These are phyloP conservation scores for Nomada ferruginata DNA, from an alignment of 2,888 invertebrate species.

Conservation along the genomic window DNA sequence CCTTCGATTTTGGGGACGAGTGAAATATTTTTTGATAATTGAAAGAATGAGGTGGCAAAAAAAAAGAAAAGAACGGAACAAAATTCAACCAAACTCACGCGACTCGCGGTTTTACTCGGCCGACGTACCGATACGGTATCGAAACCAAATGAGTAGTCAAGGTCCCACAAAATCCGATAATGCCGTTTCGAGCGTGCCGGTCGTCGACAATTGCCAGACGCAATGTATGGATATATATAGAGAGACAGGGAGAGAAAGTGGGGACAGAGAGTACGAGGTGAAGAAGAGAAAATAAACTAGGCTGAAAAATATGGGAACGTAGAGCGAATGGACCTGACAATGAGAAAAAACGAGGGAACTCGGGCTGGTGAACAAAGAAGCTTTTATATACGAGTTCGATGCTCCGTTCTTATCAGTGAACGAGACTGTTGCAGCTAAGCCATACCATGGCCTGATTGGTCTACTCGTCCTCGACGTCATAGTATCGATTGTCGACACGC, in stretches of 20 bases:
- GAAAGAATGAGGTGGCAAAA: background rate
- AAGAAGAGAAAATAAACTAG: background rate
- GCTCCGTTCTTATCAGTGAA: constrained; percentile 79
- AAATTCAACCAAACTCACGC: constrained; percentile 34
- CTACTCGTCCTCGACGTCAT: constrained; percentile 56
- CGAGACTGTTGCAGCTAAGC: constrained; percentile 60
- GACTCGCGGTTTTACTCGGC: constrained; percentile 28
- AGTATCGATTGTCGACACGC: constrained; percentile 63
- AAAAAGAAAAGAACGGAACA: background rate
- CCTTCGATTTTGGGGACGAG: no score
- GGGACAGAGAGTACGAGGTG: constrained; percentile 7
- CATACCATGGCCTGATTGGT: constrained; percentile 54
- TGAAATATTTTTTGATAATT: no score
- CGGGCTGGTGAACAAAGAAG: constrained; percentile 62
- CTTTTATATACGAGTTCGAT: constrained; percentile 75
- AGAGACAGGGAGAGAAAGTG: background rate
- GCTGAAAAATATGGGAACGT: background rate
- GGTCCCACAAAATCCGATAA: constrained; percentile 63
- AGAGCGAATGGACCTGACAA: background rate
- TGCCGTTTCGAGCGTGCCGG: constrained; percentile 17
- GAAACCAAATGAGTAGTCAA: constrained; percentile 36
- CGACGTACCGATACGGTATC: constrained; percentile 45
- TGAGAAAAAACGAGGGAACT: constrained; percentile 9
- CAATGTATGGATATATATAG: background rate
- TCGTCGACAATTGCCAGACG: constrained; percentile 30